phyloP scores from a whole-genome alignment of 2,797 vertebrate species.

The Oryzias dopingdopingensis region DNA sequence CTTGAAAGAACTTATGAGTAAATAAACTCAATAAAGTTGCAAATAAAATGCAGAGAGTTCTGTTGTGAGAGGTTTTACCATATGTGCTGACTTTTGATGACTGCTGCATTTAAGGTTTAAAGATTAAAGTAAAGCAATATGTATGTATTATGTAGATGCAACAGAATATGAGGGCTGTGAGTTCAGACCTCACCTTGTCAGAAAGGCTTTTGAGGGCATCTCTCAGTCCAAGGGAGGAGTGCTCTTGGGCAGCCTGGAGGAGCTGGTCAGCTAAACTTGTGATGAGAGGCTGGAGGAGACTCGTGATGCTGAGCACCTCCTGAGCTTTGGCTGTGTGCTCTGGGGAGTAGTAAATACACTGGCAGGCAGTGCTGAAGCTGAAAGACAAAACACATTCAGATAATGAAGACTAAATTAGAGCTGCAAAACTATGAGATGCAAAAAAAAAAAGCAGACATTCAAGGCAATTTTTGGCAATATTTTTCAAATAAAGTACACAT shows the following conservation, averaged over 20 bases:
- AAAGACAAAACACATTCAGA: constrained; percentile 12
- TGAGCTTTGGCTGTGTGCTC: constrained; percentile 96
- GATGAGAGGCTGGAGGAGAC: constrained; percentile 91
- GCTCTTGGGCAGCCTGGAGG: constrained; percentile 90
- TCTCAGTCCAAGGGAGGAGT: constrained; percentile 85
- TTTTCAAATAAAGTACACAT: no score
- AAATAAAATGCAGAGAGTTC: not conserved
- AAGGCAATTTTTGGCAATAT: no score
- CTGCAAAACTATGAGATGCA: not conserved
- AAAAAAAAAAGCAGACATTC: not conserved
- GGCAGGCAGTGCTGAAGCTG: constrained; percentile 91
- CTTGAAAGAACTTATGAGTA: no score
- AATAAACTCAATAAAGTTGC: no score
- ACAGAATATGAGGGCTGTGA: constrained; percentile 4
- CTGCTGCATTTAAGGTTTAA: constrained; percentile 10
- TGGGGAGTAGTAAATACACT: constrained; percentile 99
- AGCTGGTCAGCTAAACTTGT: constrained; percentile 89
- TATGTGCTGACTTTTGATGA: not conserved
- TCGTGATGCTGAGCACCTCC: constrained; percentile 92
- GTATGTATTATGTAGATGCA: constrained; percentile 9
- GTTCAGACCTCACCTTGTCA: constrained; percentile 86
- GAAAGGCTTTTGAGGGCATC: constrained; percentile 93
- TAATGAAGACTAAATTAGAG: constrained; percentile 1
- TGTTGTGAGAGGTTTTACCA: not conserved
- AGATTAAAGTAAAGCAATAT: constrained; percentile 11